Evolutionary conservation across 2,113 vertebrate genomes (phyloP).

Genomic region (Nesoenas mayeri): DNA sequence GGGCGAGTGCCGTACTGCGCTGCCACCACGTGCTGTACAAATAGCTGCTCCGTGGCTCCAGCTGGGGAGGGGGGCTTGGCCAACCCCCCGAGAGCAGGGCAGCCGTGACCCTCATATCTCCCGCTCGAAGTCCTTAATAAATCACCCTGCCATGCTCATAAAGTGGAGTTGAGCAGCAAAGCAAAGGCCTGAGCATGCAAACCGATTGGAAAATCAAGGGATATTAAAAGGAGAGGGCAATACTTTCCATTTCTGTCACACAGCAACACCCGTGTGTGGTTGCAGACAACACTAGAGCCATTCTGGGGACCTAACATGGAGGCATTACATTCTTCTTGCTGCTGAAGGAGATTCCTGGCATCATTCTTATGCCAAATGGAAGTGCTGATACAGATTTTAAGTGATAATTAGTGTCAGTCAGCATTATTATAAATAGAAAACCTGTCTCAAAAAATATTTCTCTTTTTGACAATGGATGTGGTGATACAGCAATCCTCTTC

Average conservation of each 20-base stretch:
- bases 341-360: not conserved
- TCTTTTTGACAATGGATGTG: not conserved
- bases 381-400: conserved; percentile 22
- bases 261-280: accelerated
- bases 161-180: not conserved
- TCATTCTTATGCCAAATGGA: not conserved
- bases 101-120: not conserved
- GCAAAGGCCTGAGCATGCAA: not conserved
- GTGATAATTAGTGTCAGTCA: conserved; percentile 28
- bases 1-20: not conserved
- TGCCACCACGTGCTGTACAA: not conserved
- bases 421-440: conserved; percentile 1
- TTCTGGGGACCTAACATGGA: not conserved
- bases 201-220: not conserved
- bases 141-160: not conserved
- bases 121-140: conserved; percentile 31
- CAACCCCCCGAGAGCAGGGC: accelerated
- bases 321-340: not conserved
- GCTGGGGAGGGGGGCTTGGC: not conserved
- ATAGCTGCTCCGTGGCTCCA: not conserved
- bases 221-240: not conserved
- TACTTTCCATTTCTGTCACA: not conserved
- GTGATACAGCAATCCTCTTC: not conserved
- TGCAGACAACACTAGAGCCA: not conserved
- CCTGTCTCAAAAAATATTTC: conserved; percentile 7